Conservation (phyloP, 2,113 vertebrate species). For the Mormoops blainvillei region DNA sequence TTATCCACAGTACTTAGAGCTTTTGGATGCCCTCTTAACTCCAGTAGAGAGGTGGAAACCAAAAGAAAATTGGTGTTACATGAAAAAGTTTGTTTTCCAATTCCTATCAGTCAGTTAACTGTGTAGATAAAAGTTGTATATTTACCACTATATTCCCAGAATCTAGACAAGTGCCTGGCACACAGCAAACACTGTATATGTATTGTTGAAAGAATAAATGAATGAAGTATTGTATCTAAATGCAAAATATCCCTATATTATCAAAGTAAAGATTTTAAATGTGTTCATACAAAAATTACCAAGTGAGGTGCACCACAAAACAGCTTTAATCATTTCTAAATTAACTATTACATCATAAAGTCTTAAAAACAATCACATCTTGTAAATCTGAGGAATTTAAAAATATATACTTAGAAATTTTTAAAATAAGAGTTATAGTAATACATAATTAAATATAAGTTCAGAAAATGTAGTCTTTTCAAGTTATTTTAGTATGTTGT, state of each 20-base stretch:
- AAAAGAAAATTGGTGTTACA: background rate
- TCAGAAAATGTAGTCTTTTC: background rate
- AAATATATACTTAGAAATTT: background rate
- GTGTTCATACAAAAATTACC: background rate
- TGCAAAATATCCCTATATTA: background rate
- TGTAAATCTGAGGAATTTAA: background rate
- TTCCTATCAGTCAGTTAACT: background rate
- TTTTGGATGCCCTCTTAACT: background rate
- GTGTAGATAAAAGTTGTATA: background rate
- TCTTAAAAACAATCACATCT: conserved; percentile 5
- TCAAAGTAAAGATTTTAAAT: background rate
- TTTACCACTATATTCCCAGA: background rate
- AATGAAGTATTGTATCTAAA: background rate
- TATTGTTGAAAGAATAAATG: background rate
- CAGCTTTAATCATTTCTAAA: background rate
- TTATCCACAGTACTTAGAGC: background rate
- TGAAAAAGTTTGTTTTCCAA: background rate
- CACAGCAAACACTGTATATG: background rate
- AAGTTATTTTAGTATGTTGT: background rate
- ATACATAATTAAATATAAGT: background rate
- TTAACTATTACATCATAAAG: background rate
- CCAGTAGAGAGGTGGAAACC: background rate
- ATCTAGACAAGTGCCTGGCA: background rate
- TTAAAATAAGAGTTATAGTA: background rate
- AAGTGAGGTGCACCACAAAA: background rate